These are phyloP conservation scores for Phallusia fumigata DNA, from an alignment of 23 tunicate species.

Conservation along the genomic window DNA sequence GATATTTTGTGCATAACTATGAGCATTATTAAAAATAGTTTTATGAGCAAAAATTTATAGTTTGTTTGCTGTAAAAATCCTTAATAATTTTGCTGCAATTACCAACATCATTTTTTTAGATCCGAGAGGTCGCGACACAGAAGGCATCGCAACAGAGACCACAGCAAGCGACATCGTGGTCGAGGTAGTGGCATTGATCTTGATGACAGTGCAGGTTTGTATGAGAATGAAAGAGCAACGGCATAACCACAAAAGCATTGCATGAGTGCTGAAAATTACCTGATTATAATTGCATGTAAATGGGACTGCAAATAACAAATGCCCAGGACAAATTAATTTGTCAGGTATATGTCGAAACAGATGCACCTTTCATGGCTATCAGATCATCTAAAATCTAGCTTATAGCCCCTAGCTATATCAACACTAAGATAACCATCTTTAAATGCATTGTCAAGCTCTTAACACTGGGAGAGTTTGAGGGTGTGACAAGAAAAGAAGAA, in stretches of 20 bases:
- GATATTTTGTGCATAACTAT: no score
- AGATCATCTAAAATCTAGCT: neutral
- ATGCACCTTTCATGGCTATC: slow-evolving; percentile 10
- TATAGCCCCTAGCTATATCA: slow-evolving; percentile 8
- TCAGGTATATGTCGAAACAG: neutral
- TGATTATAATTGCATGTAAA: neutral
- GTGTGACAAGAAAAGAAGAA: no score
- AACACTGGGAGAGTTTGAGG: neutral
- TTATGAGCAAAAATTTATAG: neutral
- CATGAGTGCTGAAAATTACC: neutral
- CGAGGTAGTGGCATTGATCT: slow-evolving; percentile 54
- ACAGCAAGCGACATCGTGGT: slow-evolving; percentile 45
- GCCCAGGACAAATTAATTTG: neutral
- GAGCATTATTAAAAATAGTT: no score
- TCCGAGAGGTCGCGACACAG: slow-evolving; percentile 76
- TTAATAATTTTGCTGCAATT: neutral
- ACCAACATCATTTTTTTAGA: slow-evolving; percentile 4
- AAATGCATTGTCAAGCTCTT: slow-evolving; percentile 5
- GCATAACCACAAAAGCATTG: neutral
- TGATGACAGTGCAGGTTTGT: slow-evolving; percentile 87
- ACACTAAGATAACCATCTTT: neutral
- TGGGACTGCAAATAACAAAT: neutral
- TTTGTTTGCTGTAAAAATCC: neutral
- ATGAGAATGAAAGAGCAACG: slow-evolving; percentile 38
- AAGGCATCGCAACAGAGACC: slow-evolving; percentile 55